These are phyloP conservation scores for Drosophila lowei DNA, from an alignment of 1,140 invertebrate genomes.

Conservation along the genomic window DNA sequence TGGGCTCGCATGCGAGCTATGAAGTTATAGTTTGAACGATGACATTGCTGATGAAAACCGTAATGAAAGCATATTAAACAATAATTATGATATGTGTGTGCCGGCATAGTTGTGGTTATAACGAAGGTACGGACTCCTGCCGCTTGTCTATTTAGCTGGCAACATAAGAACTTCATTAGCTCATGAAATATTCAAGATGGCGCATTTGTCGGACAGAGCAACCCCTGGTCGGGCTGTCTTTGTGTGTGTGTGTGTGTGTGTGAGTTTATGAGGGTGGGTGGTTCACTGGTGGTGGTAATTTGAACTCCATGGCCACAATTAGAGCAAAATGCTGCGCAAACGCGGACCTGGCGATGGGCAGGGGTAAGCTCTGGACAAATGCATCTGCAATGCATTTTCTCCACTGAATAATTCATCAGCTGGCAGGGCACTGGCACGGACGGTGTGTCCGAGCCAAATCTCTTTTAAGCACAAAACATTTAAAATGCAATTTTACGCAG, in stretches of 20 bases:
- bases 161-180: slow-evolving; percentile 78
- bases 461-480: slow-evolving; percentile 69
- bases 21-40: slow-evolving; percentile 71
- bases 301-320: slow-evolving; percentile 59
- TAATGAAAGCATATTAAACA: slow-evolving; percentile 78
- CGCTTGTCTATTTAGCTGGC: slow-evolving; percentile 35
- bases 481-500: slow-evolving; percentile 73
- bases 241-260: slow-evolving; percentile 24
- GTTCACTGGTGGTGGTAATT: slow-evolving; percentile 27
- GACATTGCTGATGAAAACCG: slow-evolving; percentile 76
- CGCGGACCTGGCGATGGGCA: slow-evolving; percentile 19
- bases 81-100: slow-evolving; percentile 57
- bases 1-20: slow-evolving; percentile 51
- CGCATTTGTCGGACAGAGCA: slow-evolving; percentile 41
- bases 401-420: slow-evolving; percentile 55
- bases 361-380: neutral
- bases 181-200: slow-evolving; percentile 82
- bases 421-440: slow-evolving; percentile 31
- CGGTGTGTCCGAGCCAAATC: slow-evolving; percentile 40
- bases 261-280: slow-evolving; percentile 1
- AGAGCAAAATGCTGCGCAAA: slow-evolving; percentile 79
- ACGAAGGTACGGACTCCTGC: slow-evolving; percentile 40
- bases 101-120: slow-evolving; percentile 41
- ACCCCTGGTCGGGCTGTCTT: slow-evolving; percentile 32
- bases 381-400: slow-evolving; percentile 56